These are phyloP conservation scores for Podilymbus podiceps DNA, from an alignment of 2,113 vertebrate species.

Conservation along the genomic window DNA sequence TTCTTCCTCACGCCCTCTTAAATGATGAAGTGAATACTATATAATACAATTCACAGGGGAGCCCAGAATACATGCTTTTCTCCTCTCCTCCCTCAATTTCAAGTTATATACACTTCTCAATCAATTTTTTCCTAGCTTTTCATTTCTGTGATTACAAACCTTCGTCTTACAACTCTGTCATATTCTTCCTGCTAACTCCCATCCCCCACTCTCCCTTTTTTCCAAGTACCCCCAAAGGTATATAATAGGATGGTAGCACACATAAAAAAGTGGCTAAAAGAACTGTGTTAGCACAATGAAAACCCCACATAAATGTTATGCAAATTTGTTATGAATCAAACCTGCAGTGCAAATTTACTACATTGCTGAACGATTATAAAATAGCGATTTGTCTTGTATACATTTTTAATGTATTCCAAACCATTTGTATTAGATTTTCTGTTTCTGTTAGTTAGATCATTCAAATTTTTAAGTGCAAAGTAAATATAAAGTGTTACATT, in stretches of 20 bases:
- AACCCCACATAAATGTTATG: constrained; percentile 68
- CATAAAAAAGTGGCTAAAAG: constrained; percentile 51
- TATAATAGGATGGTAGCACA: constrained; percentile 28
- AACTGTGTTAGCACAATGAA: constrained; percentile 59
- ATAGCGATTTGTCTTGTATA: constrained; percentile 69
- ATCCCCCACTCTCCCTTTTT: constrained; percentile 18
- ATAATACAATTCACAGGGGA: neutral
- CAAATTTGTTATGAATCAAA: constrained; percentile 71
- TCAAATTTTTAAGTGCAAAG: constrained; percentile 74
- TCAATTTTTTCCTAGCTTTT: neutral
- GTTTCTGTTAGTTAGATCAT: constrained; percentile 66
- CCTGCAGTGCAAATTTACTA: constrained; percentile 70
- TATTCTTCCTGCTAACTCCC: neutral
- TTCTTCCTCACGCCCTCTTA: neutral
- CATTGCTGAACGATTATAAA: constrained; percentile 61
- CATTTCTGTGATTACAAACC: constrained; percentile 51
- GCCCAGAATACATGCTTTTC: neutral
- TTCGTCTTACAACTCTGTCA: constrained; percentile 13
- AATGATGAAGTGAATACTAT: constrained; percentile 1
- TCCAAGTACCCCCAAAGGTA: constrained; percentile 20
- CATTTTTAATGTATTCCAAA: constrained; percentile 71
- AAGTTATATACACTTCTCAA: neutral
- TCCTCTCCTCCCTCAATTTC: neutral
- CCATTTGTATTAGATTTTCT: constrained; percentile 62
- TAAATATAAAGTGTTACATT: constrained; percentile 67